Conservation (phyloP, 2,113 vertebrate species). For the Oreochromis niloticus region DNA sequence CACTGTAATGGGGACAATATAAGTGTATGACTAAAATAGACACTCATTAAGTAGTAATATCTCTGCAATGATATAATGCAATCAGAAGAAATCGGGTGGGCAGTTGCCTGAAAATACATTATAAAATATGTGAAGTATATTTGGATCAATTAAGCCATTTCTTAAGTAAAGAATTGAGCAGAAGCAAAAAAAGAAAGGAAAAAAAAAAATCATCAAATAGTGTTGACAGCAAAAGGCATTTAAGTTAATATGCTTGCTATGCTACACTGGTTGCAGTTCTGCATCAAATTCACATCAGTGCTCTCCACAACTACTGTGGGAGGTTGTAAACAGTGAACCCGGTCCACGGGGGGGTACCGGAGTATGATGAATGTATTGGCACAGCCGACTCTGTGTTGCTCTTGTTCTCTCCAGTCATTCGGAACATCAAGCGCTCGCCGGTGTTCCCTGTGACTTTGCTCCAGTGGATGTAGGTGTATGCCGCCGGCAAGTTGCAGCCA, state of each 20-base stretch:
- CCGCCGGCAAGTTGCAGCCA: constrained; percentile 20
- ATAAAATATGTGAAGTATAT: background rate
- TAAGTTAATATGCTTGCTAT: background rate
- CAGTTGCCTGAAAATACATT: background rate
- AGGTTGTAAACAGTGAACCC: constrained; percentile 46
- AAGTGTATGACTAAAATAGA: constrained; percentile 47
- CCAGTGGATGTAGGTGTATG: constrained; percentile 18
- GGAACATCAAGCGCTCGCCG: constrained; percentile 58
- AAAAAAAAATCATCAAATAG: background rate
- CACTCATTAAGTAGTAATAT: constrained; percentile 24
- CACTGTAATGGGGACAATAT: constrained; percentile 44
- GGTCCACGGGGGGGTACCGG: constrained; percentile 1
- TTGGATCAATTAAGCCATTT: constrained; percentile 5
- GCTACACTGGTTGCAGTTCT: constrained; percentile 2
- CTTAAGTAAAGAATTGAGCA: background rate
- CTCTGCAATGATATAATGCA: background rate
- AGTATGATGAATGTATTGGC: constrained; percentile 72
- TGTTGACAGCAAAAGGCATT: background rate
- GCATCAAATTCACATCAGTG: constrained; percentile 29
- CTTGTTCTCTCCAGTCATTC: constrained; percentile 63
- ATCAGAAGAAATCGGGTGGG: background rate
- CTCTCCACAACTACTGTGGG: constrained; percentile 20
- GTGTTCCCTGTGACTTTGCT: constrained; percentile 65
- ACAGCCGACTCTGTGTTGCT: constrained; percentile 58
- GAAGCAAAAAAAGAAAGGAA: background rate